Evolutionary conservation across 2,113 vertebrate genomes (phyloP).

Genomic region (Stegostoma tigrinum): DNA sequence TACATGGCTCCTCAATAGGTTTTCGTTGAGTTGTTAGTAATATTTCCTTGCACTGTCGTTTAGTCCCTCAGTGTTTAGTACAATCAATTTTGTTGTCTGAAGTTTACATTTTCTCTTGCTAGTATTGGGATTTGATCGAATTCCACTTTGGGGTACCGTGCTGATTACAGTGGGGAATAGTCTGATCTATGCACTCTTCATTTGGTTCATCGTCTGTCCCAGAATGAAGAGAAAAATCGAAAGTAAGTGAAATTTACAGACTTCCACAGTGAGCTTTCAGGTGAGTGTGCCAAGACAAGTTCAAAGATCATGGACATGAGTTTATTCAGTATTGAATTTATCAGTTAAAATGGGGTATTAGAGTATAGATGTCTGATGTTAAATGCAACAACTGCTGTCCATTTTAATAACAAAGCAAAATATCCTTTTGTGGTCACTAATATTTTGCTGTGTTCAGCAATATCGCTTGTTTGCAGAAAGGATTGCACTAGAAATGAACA

Average conservation of each 20-base stretch:
- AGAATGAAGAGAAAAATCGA: constrained; percentile 86
- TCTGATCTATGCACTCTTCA: constrained; percentile 69
- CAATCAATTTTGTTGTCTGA: neutral
- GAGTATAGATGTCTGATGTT: neutral
- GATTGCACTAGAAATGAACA: neutral
- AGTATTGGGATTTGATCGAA: constrained; percentile 88
- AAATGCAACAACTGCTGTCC: neutral
- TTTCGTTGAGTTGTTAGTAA: no score
- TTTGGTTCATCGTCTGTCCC: constrained; percentile 89
- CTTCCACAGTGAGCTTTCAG: constrained; percentile 11
- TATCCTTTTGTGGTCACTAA: neutral
- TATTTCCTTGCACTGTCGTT: no score
- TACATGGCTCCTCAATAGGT: no score
- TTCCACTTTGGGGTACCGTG: constrained; percentile 84
- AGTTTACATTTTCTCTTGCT: constrained; percentile 58
- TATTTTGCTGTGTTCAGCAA: neutral
- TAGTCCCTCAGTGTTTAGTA: no score
- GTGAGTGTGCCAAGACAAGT: neutral
- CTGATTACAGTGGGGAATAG: constrained; percentile 76
- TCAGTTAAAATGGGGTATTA: neutral
- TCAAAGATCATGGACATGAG: neutral
- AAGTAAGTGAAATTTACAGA: constrained; percentile 61
- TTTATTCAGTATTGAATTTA: neutral
- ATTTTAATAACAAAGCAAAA: neutral
- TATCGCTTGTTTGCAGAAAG: neutral